phyloP scores from a whole-genome alignment of 2,888 invertebrate genomes.

The Iphiclides podalirius region DNA sequence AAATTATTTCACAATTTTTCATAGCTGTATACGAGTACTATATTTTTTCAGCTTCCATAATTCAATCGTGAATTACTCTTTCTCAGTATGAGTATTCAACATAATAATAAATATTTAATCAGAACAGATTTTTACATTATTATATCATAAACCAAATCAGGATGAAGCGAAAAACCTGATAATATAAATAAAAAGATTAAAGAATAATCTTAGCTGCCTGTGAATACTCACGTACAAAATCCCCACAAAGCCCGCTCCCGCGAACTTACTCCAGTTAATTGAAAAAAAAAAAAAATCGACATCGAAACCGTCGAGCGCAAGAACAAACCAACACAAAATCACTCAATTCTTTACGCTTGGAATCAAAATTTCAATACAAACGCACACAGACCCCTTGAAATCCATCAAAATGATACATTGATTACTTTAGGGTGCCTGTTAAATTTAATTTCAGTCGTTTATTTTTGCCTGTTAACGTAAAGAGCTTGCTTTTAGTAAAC shows the following conservation, averaged over 20 bases:
- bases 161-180: conserved; percentile 1
- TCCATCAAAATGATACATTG: conserved; percentile 8
- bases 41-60: too few species aligned
- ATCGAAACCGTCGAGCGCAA: conserved; percentile 6
- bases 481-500: too few species aligned
- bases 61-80: too few species aligned
- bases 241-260: conserved; percentile 16
- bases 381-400: conserved; percentile 13
- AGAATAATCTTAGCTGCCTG: too few species aligned
- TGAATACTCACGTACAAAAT: conserved; percentile 22
- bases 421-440: conserved; percentile 1
- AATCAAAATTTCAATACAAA: conserved; percentile 16
- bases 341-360: conserved; percentile 10
- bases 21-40: too few species aligned
- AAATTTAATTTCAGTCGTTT: too few species aligned
- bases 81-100: too few species aligned
- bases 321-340: conserved; percentile 17
- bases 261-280: conserved; percentile 21
- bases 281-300: conserved; percentile 19
- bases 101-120: too few species aligned
- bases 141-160: too few species aligned
- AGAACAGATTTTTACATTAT: too few species aligned
- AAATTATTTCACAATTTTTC: too few species aligned
- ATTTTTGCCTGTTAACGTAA: too few species aligned
- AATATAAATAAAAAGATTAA: conserved; percentile 21